Percentiles rank a stretch among this genome's conserved stretches.
Conservation (phyloP, 2,797 vertebrate genomes). For the Luscinia megarhynchos region DNA sequence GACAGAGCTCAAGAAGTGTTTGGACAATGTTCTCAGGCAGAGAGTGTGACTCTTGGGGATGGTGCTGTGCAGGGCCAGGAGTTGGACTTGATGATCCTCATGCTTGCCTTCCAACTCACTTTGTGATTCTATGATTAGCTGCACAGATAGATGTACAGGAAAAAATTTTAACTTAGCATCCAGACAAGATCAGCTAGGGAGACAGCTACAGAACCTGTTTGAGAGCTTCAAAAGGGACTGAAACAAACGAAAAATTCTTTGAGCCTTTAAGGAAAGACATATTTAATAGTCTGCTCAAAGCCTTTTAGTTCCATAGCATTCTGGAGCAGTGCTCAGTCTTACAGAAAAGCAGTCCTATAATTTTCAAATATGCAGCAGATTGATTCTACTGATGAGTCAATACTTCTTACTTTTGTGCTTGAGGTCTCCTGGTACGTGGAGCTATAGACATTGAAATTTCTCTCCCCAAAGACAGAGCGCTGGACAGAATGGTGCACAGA, state of each 20-base stretch:
- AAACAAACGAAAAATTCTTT: background rate
- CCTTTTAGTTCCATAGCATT: background rate
- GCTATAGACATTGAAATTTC: conserved; percentile 89
- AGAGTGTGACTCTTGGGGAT: background rate
- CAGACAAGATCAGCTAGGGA: background rate
- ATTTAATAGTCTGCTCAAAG: conserved; percentile 5
- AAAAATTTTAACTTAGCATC: background rate
- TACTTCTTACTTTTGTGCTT: conserved; percentile 81
- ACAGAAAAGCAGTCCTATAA: conserved; percentile 3
- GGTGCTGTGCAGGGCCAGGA: background rate
- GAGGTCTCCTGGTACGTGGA: conserved; percentile 78
- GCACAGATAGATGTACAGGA: background rate
- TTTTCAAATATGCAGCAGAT: background rate
- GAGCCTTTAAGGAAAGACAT: background rate
- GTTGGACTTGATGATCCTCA: background rate
- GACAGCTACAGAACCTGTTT: background rate
- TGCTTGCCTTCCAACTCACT: background rate
- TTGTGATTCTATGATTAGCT: background rate
- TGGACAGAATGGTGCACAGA: conserved; percentile 79
- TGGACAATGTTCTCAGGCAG: background rate
- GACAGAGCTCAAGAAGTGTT: background rate
- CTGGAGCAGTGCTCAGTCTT: background rate
- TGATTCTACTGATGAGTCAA: conserved; percentile 33
- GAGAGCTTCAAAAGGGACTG: background rate
- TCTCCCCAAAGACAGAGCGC: conserved; percentile 94